Conservation (phyloP, 2,113 vertebrate genomes). For the Scalopus aquaticus region DNA sequence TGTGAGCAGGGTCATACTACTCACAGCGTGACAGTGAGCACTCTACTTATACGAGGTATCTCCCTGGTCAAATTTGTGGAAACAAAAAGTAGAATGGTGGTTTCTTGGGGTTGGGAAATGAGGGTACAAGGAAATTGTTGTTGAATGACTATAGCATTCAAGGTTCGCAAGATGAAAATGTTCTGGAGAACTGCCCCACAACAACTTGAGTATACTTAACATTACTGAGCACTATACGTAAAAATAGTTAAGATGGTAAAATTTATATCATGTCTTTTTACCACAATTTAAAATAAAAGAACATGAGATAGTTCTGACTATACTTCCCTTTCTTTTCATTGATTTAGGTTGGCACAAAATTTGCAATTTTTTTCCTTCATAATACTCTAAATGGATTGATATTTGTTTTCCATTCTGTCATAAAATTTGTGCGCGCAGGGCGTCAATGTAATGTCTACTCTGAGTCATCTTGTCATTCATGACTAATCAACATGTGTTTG, state of each 20-base stretch:
- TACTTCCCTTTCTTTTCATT: background rate
- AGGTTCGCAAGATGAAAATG: background rate
- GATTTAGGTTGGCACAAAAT: background rate
- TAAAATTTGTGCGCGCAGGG: no score
- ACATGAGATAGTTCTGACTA: background rate
- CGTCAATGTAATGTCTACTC: background rate
- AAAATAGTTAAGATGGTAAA: background rate
- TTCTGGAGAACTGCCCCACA: background rate
- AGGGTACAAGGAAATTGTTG: background rate
- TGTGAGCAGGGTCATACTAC: background rate
- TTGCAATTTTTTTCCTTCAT: background rate
- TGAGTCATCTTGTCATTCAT: background rate
- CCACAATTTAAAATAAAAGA: background rate
- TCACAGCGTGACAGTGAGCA: background rate
- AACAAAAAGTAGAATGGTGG: background rate
- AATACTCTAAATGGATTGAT: background rate
- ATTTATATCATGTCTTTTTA: background rate
- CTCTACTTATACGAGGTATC: background rate
- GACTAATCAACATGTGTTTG: background rate
- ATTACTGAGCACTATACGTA: background rate
- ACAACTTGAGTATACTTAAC: background rate
- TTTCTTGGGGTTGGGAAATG: background rate
- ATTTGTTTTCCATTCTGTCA: background rate
- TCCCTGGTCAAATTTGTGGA: background rate
- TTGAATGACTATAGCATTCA: background rate